Evolutionary conservation across 2,797 vertebrate species (phyloP), one percentile per base, ranked within the genome.

Genomic region (Sebastes oblongus): DNA sequence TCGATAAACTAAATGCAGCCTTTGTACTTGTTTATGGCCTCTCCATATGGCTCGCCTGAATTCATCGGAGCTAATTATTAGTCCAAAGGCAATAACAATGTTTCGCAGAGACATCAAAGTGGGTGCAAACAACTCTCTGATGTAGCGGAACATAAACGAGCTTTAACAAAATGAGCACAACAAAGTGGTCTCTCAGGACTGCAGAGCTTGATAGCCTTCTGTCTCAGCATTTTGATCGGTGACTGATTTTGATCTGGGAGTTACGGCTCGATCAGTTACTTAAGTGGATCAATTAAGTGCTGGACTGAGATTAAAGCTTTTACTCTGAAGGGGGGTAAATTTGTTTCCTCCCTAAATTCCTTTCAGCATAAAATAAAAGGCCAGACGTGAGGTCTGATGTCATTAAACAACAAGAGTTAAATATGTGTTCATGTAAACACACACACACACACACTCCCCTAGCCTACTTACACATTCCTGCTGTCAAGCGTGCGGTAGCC

Each of bases 401-500:
- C 67, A 88, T 61, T 64, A 77, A 78, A 80, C 72, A 56, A 42
- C 32, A 29, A 52, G 20, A 36, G 8, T n/a, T 18, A 16, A 18
- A 24, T 18, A 54, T n/a, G 60, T 27, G 18, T 25, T 27, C 61
- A 73, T 65, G 60, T 14, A 50, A 73, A 61, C 46, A n/a, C 32
- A 20, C 60, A 36, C 32, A 36, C n/a, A 55, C 22, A n/a, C 30
- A 34, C 60, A n/a, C 52, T 12, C 56, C 14, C 10, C 8, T 66
- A 1, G 42, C n/a, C 67, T 54, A 90, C 96, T 95, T 77, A 96
- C 96, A 96, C 62, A 68, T 95, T 96, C 88, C 95, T 93, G 93
- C 95, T 96, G 93, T 96, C 95, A 59, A 96, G 90, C 0, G 96
- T 96, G 82, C 96, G 94, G 56, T 96, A 96, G 59, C 94, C 93